phyloP scores from a whole-genome alignment of 2,113 vertebrate genomes.

The Chrysochloris asiatica region DNA sequence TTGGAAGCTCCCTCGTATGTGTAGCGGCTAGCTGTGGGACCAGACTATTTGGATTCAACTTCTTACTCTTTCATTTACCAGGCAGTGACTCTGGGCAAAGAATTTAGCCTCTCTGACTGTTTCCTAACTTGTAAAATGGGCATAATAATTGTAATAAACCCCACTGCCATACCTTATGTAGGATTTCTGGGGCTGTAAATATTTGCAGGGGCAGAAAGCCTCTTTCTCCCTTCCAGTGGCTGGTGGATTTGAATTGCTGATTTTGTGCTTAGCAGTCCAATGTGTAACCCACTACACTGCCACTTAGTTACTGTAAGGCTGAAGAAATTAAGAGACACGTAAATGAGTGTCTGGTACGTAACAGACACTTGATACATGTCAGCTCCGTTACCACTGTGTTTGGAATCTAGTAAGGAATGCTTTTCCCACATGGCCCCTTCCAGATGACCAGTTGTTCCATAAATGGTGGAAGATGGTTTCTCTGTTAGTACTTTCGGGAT shows the following conservation, averaged over 20 bases:
- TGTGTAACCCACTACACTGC: too few species aligned
- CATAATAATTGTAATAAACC: too few species aligned
- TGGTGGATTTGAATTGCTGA: too few species aligned
- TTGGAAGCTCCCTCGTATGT: neutral
- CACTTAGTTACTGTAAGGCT: neutral
- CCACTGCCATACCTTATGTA: too few species aligned
- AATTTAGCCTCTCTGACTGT: neutral
- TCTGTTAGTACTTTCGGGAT: neutral
- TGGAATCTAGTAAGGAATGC: neutral
- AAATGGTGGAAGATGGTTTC: neutral
- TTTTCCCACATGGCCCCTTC: neutral
- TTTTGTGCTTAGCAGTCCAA: too few species aligned
- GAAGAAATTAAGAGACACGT: neutral
- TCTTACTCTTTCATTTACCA: neutral
- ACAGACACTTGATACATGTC: neutral
- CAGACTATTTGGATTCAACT: neutral
- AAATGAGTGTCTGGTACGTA: neutral
- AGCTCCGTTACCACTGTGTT: neutral
- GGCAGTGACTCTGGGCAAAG: neutral
- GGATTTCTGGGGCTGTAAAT: too few species aligned
- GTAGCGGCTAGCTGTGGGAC: too few species aligned
- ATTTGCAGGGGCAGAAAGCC: too few species aligned
- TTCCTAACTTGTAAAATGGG: constrained; percentile 15
- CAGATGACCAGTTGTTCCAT: neutral
- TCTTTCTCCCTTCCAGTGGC: too few species aligned